Conservation (phyloP, 2,113 vertebrate species). For the Melanerpes aurifrons region DNA sequence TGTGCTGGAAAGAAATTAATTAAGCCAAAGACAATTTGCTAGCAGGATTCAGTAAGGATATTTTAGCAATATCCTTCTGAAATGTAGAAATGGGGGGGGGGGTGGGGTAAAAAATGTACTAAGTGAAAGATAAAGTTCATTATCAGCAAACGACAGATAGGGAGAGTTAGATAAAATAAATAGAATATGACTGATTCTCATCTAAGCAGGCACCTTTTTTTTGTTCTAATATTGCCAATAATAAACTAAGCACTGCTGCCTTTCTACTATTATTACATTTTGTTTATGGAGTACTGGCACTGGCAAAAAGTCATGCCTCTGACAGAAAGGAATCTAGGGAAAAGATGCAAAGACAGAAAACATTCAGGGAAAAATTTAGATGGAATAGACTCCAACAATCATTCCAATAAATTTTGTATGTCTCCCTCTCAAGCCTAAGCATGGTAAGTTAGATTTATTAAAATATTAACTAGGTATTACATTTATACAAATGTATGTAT, state of each 20-base stretch:
- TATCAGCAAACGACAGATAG: background rate
- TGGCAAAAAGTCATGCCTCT: background rate
- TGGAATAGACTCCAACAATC: background rate
- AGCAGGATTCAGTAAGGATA: background rate
- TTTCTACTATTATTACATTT: background rate
- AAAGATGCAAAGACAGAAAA: background rate
- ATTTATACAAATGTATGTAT: background rate
- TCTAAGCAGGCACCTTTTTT: background rate
- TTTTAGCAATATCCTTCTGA: background rate
- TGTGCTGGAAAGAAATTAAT: background rate
- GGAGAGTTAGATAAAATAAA: background rate
- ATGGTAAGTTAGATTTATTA: background rate
- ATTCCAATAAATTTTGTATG: background rate
- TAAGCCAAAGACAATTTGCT: background rate
- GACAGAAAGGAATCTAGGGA: background rate
- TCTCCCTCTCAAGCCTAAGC: background rate
- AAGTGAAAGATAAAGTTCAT: background rate
- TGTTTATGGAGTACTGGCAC: background rate
- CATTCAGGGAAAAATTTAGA: background rate
- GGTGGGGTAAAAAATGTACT: background rate
- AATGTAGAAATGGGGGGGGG: background rate
- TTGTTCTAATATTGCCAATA: background rate
- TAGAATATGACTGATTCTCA: background rate
- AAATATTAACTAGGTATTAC: background rate
- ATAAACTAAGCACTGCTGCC: background rate